Evolutionary conservation across 1,140 invertebrate species (phyloP).

Genomic region (Lepidotrigona ventralis): DNA sequence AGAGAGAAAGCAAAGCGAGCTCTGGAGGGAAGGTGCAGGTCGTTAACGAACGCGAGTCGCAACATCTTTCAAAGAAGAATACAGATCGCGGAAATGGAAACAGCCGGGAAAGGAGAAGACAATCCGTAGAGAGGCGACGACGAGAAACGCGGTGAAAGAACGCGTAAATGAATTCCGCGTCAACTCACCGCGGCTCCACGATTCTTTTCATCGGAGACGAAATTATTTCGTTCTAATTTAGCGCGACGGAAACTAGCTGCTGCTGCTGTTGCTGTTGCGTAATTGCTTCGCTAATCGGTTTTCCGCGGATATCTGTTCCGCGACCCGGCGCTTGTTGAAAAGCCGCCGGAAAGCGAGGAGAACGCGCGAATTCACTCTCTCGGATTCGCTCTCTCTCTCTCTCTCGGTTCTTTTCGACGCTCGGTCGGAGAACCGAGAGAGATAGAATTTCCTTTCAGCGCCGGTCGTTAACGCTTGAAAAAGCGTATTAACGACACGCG

Average conservation of each 20-base stretch:
- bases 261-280: neutral
- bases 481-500: constrained; percentile 21
- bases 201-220: neutral
- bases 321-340: neutral
- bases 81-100: neutral
- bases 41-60: neutral
- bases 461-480: constrained; percentile 32
- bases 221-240: constrained; percentile 3
- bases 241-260: constrained; percentile 34
- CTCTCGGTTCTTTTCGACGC: neutral
- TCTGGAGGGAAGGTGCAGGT: neutral
- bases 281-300: constrained; percentile 10
- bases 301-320: neutral
- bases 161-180: neutral
- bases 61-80: neutral
- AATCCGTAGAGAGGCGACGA: neutral
- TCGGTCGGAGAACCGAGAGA: too few relatives aligned
- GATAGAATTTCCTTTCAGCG: neutral
- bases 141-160: neutral
- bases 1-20: too few relatives aligned
- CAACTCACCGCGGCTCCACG: neutral
- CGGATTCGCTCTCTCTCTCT: neutral
- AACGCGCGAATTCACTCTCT: neutral
- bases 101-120: neutral
- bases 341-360: neutral